Evolutionary conservation across 2,113 vertebrate genomes (phyloP), one percentile per base, ranked within the genome.

Genomic region (Planiliza haematocheilus): DNA sequence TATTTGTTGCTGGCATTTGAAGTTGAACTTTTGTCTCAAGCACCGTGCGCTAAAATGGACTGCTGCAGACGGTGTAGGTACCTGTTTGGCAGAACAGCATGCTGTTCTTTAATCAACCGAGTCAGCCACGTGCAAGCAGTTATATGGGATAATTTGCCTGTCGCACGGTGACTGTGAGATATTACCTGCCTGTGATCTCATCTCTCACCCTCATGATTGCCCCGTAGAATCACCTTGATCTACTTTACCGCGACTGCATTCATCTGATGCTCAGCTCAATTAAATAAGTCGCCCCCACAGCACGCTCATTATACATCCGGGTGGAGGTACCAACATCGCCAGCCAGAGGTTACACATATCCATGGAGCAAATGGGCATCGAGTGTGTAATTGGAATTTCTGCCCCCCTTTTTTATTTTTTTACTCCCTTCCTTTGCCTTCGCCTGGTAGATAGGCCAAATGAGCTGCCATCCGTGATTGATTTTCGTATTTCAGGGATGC

Each of bases 391-490:
- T 90, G 88, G 83, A 90, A 89, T 87, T 91, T 88, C 70, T 80
- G 58, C 59, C 41, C 51, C 24, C n/a, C n/a, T n/a, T n/a, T n/a
- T n/a, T n/a, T n/a, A n/a, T n/a, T 30, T 60, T 85, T 80, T 86
- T 81, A 64, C 70, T 77, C 67, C 45, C 21, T 63, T 53, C 41
- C 39, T 55, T 59, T 75, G 57, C 77, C 51, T 79, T 82, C 59
- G 60, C 58, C 57, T 77, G 66, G 66, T 87, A 89, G 81, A 89
- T 86, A 80, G 61, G 56, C 79, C 70, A 88, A 92, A 91, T 90
- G 88, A 92, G 87, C 85, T 89, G 87, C 91, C 92, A 88, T 88
- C 88, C 87, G 65, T 87, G 87, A 92, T 90, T 90, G 90, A 92
- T 92, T 92, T 88, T 79, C 86, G 88, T 81, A 89, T 92, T 91